phyloP scores from a whole-genome alignment of 53 echinoderm and acorn worm genomes.

The Astropecten irregularis region DNA sequence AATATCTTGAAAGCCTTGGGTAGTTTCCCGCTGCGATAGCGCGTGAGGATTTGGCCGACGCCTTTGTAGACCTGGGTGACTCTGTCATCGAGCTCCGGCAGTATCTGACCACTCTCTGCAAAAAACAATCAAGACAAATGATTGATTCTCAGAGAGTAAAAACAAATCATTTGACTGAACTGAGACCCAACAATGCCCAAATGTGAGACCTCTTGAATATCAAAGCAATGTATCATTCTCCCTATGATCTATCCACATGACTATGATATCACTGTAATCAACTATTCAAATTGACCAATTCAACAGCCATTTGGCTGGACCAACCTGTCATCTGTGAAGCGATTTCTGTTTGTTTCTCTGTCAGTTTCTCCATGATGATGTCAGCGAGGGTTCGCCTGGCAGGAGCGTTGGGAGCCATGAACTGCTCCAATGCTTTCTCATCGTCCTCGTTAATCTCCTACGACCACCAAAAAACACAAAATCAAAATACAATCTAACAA shows the following conservation, averaged over 20 bases:
- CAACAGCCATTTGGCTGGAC: too few species aligned
- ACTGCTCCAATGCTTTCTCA: slow-evolving; percentile 87
- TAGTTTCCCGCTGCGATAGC: slow-evolving; percentile 92
- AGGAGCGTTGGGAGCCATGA: slow-evolving; percentile 87
- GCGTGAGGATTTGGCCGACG: slow-evolving; percentile 80
- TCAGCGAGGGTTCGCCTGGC: slow-evolving; percentile 83
- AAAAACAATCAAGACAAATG: not conserved
- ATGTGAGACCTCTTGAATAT: too few species aligned
- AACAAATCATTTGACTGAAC: too few species aligned
- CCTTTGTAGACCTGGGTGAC: slow-evolving; percentile 89
- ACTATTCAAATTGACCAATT: too few species aligned
- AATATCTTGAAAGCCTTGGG: slow-evolving; percentile 97
- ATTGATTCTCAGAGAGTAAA: too few species aligned
- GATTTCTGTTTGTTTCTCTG: slow-evolving; percentile 94
- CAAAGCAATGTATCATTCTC: too few species aligned
- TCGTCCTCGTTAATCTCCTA: slow-evolving; percentile 88
- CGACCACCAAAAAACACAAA: too few species aligned
- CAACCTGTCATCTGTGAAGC: slow-evolving; percentile 97
- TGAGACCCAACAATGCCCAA: too few species aligned
- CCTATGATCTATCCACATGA: too few species aligned
- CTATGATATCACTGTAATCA: too few species aligned
- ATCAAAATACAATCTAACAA: too few species aligned
- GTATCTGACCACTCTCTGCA: slow-evolving; percentile 78
- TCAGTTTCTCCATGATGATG: slow-evolving; percentile 76
- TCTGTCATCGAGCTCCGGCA: slow-evolving; percentile 84